These are phyloP conservation scores for Drosophila novamexicana DNA, from an alignment of 1,140 invertebrate genomes.

Conservation along the genomic window DNA sequence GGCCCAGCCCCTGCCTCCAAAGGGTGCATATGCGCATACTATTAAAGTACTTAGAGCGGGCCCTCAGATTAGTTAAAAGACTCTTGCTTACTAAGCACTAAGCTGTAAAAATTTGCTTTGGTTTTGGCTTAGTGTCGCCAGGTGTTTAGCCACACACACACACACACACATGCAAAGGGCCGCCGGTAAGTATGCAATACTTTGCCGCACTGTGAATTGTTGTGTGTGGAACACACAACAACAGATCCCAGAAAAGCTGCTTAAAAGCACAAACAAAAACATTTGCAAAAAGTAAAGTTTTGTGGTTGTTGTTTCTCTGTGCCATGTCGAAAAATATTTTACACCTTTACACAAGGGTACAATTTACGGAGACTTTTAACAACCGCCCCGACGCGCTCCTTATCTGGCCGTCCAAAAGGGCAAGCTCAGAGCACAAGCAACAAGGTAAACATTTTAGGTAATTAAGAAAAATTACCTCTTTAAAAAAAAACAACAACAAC, in stretches of 20 bases:
- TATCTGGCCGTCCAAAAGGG: constrained; percentile 60
- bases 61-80: constrained; percentile 28
- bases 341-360: constrained; percentile 66
- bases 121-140: constrained; percentile 25
- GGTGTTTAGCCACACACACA: constrained; percentile 15
- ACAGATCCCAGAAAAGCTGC: constrained; percentile 62
- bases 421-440: constrained; percentile 63
- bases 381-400: constrained; percentile 53
- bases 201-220: constrained; percentile 23
- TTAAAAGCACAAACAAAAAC: constrained; percentile 73
- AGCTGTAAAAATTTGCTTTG: constrained; percentile 49
- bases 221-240: constrained; percentile 47
- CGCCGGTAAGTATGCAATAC: constrained; percentile 72
- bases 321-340: constrained; percentile 69
- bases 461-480: constrained; percentile 82
- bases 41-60: background rate
- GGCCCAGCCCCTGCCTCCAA: constrained; percentile 10
- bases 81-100: constrained; percentile 54
- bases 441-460: constrained; percentile 81
- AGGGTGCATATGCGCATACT: constrained; percentile 28
- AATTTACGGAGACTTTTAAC: constrained; percentile 57
- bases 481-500: constrained; percentile 44
- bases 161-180: constrained; percentile 1
- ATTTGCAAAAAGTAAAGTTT: constrained; percentile 49
- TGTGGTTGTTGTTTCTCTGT: constrained; percentile 37